Conservation (phyloP, 1,140 invertebrate genomes). For the Bombus waltoni region DNA sequence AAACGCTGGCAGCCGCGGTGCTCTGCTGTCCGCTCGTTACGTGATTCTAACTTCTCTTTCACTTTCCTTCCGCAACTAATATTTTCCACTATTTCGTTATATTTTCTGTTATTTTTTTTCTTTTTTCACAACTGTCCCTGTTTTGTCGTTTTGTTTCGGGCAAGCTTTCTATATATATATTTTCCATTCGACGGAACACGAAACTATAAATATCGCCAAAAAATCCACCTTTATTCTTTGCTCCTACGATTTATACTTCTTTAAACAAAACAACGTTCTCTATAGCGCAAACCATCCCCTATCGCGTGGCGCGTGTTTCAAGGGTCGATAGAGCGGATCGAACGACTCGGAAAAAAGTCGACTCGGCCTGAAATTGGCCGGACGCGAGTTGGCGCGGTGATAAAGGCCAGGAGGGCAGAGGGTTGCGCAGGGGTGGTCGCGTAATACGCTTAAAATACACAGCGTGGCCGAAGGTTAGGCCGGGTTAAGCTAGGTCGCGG, state of each 20-base stretch:
- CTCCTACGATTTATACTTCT: not conserved
- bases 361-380: not conserved
- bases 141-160: not conserved
- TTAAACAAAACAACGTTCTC: not conserved
- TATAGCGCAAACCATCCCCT: too few relatives aligned
- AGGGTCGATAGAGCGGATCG: not conserved
- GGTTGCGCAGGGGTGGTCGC: not conserved
- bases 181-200: not conserved
- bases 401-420: slow-evolving; percentile 3
- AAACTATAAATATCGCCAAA: not conserved
- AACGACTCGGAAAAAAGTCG: slow-evolving; percentile 4
- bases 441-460: slow-evolving; percentile 55
- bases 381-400: not conserved
- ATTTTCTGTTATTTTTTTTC: too few relatives aligned
- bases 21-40: not conserved
- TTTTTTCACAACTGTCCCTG: too few relatives aligned
- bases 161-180: not conserved
- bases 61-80: not conserved
- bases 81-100: not conserved
- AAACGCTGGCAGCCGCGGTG: too few relatives aligned
- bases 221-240: not conserved
- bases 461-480: slow-evolving; percentile 45
- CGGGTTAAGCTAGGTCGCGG: slow-evolving; percentile 42
- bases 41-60: not conserved
- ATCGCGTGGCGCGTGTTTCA: too few relatives aligned